Evolutionary conservation across 2,797 vertebrate species (phyloP).

Genomic region (Malurus splendens): DNA sequence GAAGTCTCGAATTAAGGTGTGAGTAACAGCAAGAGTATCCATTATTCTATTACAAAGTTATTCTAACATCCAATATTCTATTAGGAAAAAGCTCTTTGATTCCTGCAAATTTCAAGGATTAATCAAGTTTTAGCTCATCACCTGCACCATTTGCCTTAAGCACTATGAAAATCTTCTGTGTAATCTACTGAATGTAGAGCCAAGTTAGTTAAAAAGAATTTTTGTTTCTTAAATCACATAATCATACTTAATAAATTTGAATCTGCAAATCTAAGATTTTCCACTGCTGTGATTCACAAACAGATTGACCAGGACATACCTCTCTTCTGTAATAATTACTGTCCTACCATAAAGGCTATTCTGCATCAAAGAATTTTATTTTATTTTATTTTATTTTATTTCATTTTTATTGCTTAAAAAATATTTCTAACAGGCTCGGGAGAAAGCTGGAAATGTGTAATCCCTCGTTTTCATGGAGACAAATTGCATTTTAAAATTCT

Average conservation of each 20-base stretch:
- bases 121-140: conserved; percentile 47
- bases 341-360: conserved; percentile 4
- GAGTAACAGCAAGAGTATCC: not conserved
- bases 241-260: not conserved
- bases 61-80: conserved; percentile 20
- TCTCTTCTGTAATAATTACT: conserved; percentile 7
- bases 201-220: not conserved
- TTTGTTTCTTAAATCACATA: conserved; percentile 4
- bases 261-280: not conserved
- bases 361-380: conserved; percentile 22
- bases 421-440: conserved; percentile 43
- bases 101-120: conserved; percentile 27
- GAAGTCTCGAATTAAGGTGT: not conserved
- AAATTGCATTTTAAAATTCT: conserved; percentile 75
- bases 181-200: conserved; percentile 9
- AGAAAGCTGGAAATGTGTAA: conserved; percentile 68
- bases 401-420: conserved; percentile 52
- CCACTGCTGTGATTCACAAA: not conserved
- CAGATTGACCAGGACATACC: not conserved
- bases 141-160: conserved; percentile 36
- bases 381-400: no score
- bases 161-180: conserved; percentile 7
- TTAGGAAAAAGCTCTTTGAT: conserved; percentile 3
- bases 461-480: conserved; percentile 71
- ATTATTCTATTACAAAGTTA: conserved; percentile 33